Evolutionary conservation across 2,113 vertebrate species (phyloP), one percentile per base, ranked within the genome.

Genomic region (Osmerus eperlanus): DNA sequence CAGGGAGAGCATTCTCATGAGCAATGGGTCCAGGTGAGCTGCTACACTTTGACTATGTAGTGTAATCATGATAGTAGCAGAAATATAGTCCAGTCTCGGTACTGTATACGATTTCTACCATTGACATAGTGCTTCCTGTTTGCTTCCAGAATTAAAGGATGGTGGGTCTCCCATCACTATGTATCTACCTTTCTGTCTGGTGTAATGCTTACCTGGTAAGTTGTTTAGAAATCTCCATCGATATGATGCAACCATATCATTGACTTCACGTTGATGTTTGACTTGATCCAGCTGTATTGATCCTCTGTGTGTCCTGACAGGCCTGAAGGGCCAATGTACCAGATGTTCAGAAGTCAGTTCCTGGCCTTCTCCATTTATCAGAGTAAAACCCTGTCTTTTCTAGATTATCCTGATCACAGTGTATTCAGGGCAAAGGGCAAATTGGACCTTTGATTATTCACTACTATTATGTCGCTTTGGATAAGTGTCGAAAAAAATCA

Each of bases 101-200:
- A 47, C 41, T 47, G 41, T 47, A 9, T 36, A 36, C 32, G 7
- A 36, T 9, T 47, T 7, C 7, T 47, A 47, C 41, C 8, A 11
- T 47, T 47, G 41, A 47, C 41, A 62, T 62, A 21, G 19, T 25
- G n/a, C 23, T 25, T 9, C 62, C 3, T 21, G 28, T 21, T 54
- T 9, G 54, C 13, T 55, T 78, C 68, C 67, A 92, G 97, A 84
- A 99, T 99, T 82, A 99, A 99, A 92, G 97, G 97, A 64, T 99
- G 97, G 97, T 99, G 97, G 97, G 97, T 99, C 69, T 97, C 92
- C 58, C 97, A 99, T 84, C 97, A 99, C 83, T 99, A 99, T 0
- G 95, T 99, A 6, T 99, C 97, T 64, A 97, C 96, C 0, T 98
- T 99, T 84, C 92, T 99, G 75, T 98, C 96, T 2, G 97, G 96